Evolutionary conservation across 2,888 invertebrate species (phyloP).

Genomic region (Diachrysia chrysitis): DNA sequence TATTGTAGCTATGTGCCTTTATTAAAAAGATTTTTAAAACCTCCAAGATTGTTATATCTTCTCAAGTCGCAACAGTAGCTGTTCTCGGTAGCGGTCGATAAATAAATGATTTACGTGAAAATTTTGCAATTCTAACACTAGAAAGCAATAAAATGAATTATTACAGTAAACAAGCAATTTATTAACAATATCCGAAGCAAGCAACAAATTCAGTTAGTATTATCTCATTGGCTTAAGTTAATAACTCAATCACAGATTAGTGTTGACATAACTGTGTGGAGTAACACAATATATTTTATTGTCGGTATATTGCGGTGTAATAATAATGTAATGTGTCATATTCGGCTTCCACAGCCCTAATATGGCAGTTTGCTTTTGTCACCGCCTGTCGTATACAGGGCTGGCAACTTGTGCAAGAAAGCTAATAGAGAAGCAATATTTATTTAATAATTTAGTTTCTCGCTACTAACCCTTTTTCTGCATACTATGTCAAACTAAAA

Average conservation of each 20-base stretch:
- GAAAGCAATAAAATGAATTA: slow-evolving; percentile 10
- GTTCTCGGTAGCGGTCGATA: background rate
- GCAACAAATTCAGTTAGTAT: slow-evolving; percentile 2
- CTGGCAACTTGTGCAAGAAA: slow-evolving; percentile 8
- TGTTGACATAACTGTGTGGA: background rate
- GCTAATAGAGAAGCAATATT: too few relatives aligned
- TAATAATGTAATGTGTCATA: slow-evolving; percentile 36
- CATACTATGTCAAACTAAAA: too few relatives aligned
- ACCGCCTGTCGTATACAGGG: slow-evolving; percentile 17
- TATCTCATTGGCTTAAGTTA: background rate
- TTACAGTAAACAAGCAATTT: slow-evolving; percentile 1
- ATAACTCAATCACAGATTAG: slow-evolving; percentile 30
- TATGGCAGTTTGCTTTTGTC: slow-evolving; percentile 35
- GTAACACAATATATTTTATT: background rate
- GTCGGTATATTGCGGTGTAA: background rate
- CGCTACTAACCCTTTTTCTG: too few relatives aligned
- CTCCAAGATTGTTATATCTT: too few relatives aligned
- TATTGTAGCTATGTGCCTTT: too few relatives aligned
- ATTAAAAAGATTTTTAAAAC: too few relatives aligned
- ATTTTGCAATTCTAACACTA: slow-evolving; percentile 2
- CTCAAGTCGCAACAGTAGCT: background rate
- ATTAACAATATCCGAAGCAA: slow-evolving; percentile 2
- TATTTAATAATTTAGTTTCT: too few relatives aligned
- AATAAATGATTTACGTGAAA: background rate
- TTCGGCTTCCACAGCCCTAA: slow-evolving; percentile 46